Evolutionary conservation across 37 sponge, comb jelly and placozoan genomes (phyloP).

Genomic region (Axinella damicornis): DNA sequence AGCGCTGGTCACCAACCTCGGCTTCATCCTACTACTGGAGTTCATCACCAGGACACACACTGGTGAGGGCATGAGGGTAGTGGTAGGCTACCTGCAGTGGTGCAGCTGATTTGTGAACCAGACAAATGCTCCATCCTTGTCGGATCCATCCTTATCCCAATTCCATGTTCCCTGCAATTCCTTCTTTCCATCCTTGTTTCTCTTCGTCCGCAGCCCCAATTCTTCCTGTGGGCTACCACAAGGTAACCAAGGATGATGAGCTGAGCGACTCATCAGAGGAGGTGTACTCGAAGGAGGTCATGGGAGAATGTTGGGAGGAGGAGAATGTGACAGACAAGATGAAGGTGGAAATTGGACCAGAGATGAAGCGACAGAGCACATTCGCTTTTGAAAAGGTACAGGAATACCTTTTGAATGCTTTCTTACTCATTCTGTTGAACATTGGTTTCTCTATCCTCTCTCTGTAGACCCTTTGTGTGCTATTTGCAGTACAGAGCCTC

Average conservation of each 20-base stretch:
- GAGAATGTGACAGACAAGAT: neutral
- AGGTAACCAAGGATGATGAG: slow-evolving; percentile 22
- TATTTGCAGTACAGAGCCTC: slow-evolving; percentile 8
- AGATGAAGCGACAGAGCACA: neutral
- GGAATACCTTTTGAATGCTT: no score
- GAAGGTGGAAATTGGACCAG: neutral
- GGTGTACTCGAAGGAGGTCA: slow-evolving; percentile 18
- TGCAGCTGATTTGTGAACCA: no score
- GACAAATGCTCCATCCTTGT: no score
- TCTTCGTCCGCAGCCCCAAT: neutral
- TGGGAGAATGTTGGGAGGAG: neutral
- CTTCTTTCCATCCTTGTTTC: neutral
- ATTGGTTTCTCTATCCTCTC: no score
- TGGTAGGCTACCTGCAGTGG: no score
- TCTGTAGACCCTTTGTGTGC: neutral
- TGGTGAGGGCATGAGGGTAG: neutral
- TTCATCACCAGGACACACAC: slow-evolving; percentile 4
- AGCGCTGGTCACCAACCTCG: neutral
- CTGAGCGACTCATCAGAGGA: slow-evolving; percentile 41
- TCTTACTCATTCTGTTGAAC: no score
- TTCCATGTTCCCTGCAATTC: neutral
- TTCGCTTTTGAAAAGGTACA: neutral
- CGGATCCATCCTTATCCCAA: no score
- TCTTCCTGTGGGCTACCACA: slow-evolving; percentile 47
- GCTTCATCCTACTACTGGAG: slow-evolving; percentile 13